Percentiles rank a stretch among this genome's conserved stretches.
These are phyloP conservation scores for Amazona guildingii DNA, from an alignment of 2,113 vertebrate genomes.

Conservation along the genomic window DNA sequence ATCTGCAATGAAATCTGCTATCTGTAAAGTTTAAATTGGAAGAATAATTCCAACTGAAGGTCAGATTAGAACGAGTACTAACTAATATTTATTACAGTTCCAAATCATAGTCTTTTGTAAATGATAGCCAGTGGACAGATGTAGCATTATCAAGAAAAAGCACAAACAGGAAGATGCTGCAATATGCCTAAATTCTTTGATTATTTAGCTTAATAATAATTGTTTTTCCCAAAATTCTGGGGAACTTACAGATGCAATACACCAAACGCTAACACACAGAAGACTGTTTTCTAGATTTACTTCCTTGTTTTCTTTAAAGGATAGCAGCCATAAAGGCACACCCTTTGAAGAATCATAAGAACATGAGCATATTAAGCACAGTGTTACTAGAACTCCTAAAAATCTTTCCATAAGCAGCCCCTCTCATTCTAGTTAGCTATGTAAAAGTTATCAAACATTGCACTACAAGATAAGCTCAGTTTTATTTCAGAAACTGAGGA, in stretches of 20 bases:
- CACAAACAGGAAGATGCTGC: background rate
- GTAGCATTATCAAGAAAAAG: background rate
- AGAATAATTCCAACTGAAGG: background rate
- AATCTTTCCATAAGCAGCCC: background rate
- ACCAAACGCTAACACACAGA: background rate
- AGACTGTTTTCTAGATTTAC: background rate
- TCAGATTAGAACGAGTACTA: background rate
- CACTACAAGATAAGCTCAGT: background rate
- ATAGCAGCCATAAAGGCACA: background rate
- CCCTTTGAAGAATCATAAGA: background rate
- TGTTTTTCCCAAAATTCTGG: background rate
- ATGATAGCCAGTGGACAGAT: background rate
- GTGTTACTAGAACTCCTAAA: background rate
- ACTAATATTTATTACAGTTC: background rate
- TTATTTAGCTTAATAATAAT: background rate
- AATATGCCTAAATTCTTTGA: background rate
- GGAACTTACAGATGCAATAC: background rate
- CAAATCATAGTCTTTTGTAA: background rate
- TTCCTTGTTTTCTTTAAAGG: background rate
- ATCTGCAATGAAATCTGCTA: background rate
- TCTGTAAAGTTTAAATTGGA: background rate
- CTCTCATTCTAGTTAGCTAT: background rate
- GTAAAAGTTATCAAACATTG: background rate
- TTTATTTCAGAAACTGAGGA: conserved; percentile 32
- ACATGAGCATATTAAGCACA: background rate